Evolutionary conservation across 2,888 invertebrate species (phyloP).

Genomic region (Shargacucullia verbasci): DNA sequence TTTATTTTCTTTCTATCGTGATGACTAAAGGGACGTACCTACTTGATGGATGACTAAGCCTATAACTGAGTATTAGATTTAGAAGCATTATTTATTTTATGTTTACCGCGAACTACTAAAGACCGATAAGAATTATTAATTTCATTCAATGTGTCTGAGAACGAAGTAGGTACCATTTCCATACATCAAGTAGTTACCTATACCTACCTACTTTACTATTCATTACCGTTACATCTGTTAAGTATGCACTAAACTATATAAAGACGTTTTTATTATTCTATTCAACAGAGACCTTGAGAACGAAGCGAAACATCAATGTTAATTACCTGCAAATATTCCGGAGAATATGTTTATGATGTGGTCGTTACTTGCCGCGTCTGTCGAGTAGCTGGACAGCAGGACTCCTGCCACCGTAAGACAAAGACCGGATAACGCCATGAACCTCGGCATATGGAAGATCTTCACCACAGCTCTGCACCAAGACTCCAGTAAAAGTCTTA

Average conservation of each 20-base stretch:
- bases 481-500: constrained; percentile 89
- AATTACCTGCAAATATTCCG: constrained; percentile 87
- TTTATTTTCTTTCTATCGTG: constrained; percentile 1
- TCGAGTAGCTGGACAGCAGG: constrained; percentile 85
- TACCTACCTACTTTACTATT: constrained; percentile 25
- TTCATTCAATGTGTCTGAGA: constrained; percentile 30
- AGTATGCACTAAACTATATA: constrained; percentile 40
- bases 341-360: constrained; percentile 85
- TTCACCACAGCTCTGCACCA: constrained; percentile 89
- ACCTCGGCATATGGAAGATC: constrained; percentile 89
- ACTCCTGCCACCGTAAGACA: constrained; percentile 89
- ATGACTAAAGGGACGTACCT: background rate
- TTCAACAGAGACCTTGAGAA: constrained; percentile 39
- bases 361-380: constrained; percentile 80
- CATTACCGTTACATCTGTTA: constrained; percentile 26
- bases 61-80: no score
- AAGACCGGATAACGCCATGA: constrained; percentile 88
- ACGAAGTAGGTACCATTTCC: constrained; percentile 1
- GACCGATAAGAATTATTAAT: constrained; percentile 8
- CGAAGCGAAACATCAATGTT: constrained; percentile 37
- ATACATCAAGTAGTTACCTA: no score
- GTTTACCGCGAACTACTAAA: background rate
- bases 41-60: no score
- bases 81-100: no score
- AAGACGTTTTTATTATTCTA: constrained; percentile 44